Percentiles rank a stretch among this genome's conserved stretches.
phyloP scores from a whole-genome alignment of 2,797 vertebrate genomes.

The Myotis findleyi region DNA sequence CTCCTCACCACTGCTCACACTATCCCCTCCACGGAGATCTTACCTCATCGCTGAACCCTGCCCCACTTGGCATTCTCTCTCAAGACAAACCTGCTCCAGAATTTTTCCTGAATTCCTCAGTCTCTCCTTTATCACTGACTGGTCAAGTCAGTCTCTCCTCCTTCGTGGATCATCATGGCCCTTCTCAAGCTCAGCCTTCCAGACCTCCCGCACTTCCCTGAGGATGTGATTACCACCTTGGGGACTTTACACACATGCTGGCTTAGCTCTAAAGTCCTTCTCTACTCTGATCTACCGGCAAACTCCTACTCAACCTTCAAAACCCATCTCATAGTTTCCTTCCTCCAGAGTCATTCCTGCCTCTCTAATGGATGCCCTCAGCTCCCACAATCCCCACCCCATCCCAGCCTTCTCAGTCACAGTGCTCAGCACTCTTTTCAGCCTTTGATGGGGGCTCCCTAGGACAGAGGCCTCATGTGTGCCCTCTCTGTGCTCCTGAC shows the following conservation, averaged over 20 bases:
- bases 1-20: not conserved
- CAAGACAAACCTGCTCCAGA: not conserved
- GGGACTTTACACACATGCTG: not conserved
- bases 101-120: not conserved
- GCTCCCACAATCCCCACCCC: not conserved
- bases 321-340: not conserved
- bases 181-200: not conserved
- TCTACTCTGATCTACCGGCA: not conserved
- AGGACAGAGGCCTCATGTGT: not conserved
- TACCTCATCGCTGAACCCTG: not conserved
- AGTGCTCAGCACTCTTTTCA: not conserved
- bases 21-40: accelerated
- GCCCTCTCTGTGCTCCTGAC: not conserved
- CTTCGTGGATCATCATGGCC: accelerated
- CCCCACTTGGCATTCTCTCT: not conserved
- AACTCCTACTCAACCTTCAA: conserved; percentile 55
- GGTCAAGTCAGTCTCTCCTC: not conserved
- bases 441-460: not conserved
- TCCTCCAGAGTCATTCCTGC: not conserved
- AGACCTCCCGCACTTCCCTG: not conserved
- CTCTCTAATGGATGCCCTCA: not conserved
- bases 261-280: not conserved
- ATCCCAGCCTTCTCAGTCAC: not conserved
- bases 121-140: not conserved
- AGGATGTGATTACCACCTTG: not conserved